Conservation (phyloP, 1,140 invertebrate species). For the Leptopilina clavipes region DNA sequence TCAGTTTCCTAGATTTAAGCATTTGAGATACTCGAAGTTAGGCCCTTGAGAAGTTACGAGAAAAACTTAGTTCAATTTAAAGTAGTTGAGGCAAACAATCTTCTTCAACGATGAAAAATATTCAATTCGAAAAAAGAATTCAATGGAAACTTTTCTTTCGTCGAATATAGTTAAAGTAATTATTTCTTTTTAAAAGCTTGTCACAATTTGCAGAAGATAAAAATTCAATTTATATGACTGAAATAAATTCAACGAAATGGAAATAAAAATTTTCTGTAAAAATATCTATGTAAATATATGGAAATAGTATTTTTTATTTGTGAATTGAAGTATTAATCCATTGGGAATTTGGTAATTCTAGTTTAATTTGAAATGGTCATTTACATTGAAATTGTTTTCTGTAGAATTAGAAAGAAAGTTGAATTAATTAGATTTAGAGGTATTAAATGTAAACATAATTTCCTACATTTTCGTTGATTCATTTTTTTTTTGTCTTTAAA, state of each 20-base stretch:
- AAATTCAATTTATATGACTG: not conserved
- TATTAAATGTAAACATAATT: too few species aligned
- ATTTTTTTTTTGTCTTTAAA: too few species aligned
- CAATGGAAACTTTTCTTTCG: conserved; percentile 1
- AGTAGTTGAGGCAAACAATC: conserved; percentile 15
- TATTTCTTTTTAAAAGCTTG: not conserved
- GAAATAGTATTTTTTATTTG: conserved; percentile 2
- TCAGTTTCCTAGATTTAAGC: not conserved
- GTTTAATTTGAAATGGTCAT: too few species aligned
- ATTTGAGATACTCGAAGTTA: conserved; percentile 7
- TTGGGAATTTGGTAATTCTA: too few species aligned
- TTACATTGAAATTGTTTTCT: too few species aligned
- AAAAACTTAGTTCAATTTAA: not conserved
- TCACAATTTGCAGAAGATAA: conserved; percentile 8
- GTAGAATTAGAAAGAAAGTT: too few species aligned
- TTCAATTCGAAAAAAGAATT: not conserved
- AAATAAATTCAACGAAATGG: not conserved
- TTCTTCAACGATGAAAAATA: conserved; percentile 5
- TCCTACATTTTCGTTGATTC: too few species aligned
- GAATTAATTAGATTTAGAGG: too few species aligned
- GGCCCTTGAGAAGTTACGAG: conserved; percentile 18
- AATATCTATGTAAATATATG: not conserved
- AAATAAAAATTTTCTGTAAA: not conserved
- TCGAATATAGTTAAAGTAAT: not conserved
- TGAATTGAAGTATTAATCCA: too few species aligned